Percentiles rank a stretch among this genome's conserved stretches.
These are phyloP conservation scores for Ancistrus triradiatus DNA, from an alignment of 2,113 vertebrate genomes.

Conservation along the genomic window DNA sequence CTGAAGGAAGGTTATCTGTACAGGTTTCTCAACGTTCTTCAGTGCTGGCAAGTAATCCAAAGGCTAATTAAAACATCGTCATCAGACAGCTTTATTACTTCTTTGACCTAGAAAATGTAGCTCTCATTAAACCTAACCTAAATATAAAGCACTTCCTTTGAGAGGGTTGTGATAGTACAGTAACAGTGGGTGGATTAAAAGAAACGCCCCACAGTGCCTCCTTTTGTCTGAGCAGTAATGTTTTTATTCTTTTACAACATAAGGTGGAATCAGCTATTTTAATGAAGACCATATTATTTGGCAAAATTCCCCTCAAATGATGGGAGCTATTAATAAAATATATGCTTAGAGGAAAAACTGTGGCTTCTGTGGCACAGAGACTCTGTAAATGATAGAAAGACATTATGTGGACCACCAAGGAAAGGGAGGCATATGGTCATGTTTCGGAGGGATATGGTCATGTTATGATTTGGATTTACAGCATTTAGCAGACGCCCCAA, in stretches of 20 bases:
- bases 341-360: too few relatives aligned
- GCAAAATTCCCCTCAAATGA: too few relatives aligned
- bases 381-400: too few relatives aligned
- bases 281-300: too few relatives aligned
- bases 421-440: too few relatives aligned
- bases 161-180: neutral
- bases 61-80: conserved; percentile 4
- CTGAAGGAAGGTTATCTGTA: neutral
- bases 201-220: conserved; percentile 20
- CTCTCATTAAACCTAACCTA: conserved; percentile 5
- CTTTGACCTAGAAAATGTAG: conserved; percentile 19
- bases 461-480: too few relatives aligned
- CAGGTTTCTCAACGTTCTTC: conserved; percentile 2
- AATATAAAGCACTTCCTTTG: neutral
- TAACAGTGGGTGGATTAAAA: neutral
- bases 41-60: neutral
- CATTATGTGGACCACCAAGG: too few relatives aligned
- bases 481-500: too few relatives aligned
- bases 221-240: conserved; percentile 9
- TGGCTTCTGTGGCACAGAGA: too few relatives aligned
- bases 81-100: neutral
- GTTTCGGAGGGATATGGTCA: too few relatives aligned
- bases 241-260: neutral
- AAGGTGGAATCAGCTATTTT: too few relatives aligned
- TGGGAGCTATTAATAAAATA: too few relatives aligned